phyloP scores from a whole-genome alignment of 2,797 vertebrate genomes.

The Eulemur albifrons region DNA sequence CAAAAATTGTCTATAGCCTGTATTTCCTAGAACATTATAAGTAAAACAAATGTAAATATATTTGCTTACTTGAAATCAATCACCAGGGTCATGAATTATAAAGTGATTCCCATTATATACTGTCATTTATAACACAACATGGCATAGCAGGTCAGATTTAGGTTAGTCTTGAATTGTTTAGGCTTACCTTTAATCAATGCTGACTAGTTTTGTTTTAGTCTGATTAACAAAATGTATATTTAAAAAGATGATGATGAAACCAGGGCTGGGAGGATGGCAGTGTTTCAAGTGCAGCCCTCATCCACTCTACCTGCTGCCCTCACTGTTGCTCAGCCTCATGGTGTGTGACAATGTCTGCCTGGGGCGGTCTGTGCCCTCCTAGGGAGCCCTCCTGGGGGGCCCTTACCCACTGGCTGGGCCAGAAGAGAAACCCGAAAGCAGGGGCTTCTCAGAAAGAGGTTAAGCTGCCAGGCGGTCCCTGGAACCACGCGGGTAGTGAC shows the following conservation, averaged over 20 bases:
- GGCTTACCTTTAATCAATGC: neutral
- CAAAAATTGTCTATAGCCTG: neutral
- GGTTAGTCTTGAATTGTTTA: neutral
- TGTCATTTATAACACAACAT: neutral
- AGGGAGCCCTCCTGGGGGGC: neutral
- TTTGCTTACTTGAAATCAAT: neutral
- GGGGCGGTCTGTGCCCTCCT: neutral
- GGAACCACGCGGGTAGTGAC: fast-evolving
- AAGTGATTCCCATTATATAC: neutral
- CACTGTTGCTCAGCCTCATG: neutral
- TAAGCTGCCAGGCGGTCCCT: neutral
- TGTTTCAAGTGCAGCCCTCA: fast-evolving
- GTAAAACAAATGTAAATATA: neutral
- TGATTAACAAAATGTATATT: neutral
- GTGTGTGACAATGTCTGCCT: neutral
- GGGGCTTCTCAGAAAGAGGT: neutral
- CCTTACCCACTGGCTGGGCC: neutral
- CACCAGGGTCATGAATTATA: neutral
- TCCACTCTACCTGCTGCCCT: neutral
- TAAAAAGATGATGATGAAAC: neutral
- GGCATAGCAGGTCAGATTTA: neutral
- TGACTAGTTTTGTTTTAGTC: neutral
- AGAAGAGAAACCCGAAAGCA: neutral
- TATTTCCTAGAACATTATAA: neutral
- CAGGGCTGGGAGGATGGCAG: neutral